These are phyloP conservation scores for Xestia sexstrigata DNA, from an alignment of 2,888 invertebrate genomes.

Conservation along the genomic window DNA sequence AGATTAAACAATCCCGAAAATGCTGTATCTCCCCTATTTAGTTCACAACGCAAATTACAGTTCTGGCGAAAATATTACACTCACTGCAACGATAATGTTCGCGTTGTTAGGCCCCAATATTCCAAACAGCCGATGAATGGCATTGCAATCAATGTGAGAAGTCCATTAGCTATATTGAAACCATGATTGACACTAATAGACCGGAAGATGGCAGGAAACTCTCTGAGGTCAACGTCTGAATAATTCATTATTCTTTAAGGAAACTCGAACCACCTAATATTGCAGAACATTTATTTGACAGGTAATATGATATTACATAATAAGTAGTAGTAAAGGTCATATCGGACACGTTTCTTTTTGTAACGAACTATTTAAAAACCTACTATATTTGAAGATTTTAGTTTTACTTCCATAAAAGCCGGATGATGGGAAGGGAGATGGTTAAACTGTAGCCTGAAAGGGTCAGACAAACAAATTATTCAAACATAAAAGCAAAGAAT, in stretches of 20 bases:
- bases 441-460: neutral
- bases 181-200: slow-evolving; percentile 28
- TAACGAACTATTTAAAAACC: neutral
- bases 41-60: too few relatives aligned
- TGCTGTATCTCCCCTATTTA: neutral
- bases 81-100: neutral
- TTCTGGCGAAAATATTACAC: too few relatives aligned
- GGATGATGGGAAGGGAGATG: neutral
- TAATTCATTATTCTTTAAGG: slow-evolving; percentile 16
- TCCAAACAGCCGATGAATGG: neutral
- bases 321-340: neutral
- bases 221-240: slow-evolving; percentile 4
- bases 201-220: neutral
- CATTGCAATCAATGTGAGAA: slow-evolving; percentile 4
- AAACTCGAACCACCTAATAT: slow-evolving; percentile 6
- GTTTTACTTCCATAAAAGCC: neutral
- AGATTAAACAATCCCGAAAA: neutral
- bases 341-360: neutral
- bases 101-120: neutral
- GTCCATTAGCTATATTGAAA: slow-evolving; percentile 13
- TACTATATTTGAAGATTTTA: neutral
- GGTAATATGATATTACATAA: neutral
- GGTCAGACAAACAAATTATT: neutral
- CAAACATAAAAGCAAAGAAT: neutral
- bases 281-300: slow-evolving; percentile 24